Evolutionary conservation across 2,888 invertebrate genomes (phyloP), one percentile per base, ranked within the genome.

Genomic region (Flabesymbios commensalis): DNA sequence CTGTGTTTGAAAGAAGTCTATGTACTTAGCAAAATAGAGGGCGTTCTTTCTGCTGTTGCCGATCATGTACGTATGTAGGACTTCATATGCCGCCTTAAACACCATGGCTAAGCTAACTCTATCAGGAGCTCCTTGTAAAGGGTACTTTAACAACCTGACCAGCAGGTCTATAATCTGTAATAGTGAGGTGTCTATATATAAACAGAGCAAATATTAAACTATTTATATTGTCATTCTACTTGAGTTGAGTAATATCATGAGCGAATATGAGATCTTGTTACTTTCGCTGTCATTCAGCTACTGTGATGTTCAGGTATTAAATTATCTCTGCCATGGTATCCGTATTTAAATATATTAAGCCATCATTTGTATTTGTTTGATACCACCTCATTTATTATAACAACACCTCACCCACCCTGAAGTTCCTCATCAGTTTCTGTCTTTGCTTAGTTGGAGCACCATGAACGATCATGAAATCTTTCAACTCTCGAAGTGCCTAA

Each of bases 21-120:
- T 71, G 63, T 75, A 74, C 42, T 75, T 71, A 47, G 73, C 75
- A 58, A 75, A 66, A 59, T 75, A 75, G 47, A 75, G 69, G 22
- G 73, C 72, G 58, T 75, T 75, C 58, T 76, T 75, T 4, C 75
- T 55, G 54, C 73, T 72, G 64, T 72, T 67, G 14, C 75, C 75
- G 7, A 62, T 63, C 68, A 75, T 66, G 64, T 75, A 75, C 22
- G 72, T 68, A 49, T 70, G 66, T 26, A 75, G 65, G 24, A 73
- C 64, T 33, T 68, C 70, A 59, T 74, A 70, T n/a, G 64, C 65
- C 14, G 61, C 63, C 39, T 65, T 64, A 59, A 67, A 65, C 22
- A 72, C 57, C 29, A 59, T 32, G 17, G 62, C 55, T 47, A 72
- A 48, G 33, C 67, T 56, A 10, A 53, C 53, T 39, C 64, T 61